phyloP scores from a whole-genome alignment of 92 coral and sea anemone genomes.

The Porites rus region DNA sequence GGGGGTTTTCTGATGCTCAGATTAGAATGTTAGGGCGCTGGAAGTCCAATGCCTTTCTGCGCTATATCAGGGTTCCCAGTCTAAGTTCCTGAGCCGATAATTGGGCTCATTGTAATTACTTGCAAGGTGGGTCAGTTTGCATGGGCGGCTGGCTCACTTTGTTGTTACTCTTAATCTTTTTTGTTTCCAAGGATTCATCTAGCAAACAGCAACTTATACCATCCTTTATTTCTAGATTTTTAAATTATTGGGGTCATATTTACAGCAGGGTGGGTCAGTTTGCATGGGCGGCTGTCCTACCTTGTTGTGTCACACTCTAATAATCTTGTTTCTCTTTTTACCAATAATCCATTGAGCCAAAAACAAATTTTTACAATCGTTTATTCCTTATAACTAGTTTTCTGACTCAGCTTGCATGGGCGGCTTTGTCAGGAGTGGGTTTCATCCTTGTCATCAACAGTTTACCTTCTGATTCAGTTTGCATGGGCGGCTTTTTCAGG shows the following conservation, averaged over 20 bases:
- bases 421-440: no score
- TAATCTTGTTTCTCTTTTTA: conserved; percentile 1
- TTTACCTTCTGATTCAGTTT: no score
- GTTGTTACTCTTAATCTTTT: conserved; percentile 3
- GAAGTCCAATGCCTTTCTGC: conserved; percentile 39
- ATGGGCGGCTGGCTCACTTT: not conserved
- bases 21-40: no score
- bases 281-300: conserved; percentile 14
- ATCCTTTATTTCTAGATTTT: not conserved
- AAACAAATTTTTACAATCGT: not conserved
- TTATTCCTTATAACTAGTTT: no score
- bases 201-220: conserved; percentile 7
- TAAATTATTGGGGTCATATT: not conserved
- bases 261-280: conserved; percentile 8
- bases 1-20: no score
- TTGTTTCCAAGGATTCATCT: conserved; percentile 7
- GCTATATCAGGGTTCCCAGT: conserved; percentile 19
- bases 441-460: no score
- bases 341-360: not conserved
- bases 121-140: not conserved
- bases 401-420: no score
- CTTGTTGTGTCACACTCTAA: conserved; percentile 3
- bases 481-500: no score
- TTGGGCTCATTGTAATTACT: not conserved
- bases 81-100: not conserved